Conservation (phyloP, 2,113 vertebrate genomes). For the Rhineura floridana region DNA sequence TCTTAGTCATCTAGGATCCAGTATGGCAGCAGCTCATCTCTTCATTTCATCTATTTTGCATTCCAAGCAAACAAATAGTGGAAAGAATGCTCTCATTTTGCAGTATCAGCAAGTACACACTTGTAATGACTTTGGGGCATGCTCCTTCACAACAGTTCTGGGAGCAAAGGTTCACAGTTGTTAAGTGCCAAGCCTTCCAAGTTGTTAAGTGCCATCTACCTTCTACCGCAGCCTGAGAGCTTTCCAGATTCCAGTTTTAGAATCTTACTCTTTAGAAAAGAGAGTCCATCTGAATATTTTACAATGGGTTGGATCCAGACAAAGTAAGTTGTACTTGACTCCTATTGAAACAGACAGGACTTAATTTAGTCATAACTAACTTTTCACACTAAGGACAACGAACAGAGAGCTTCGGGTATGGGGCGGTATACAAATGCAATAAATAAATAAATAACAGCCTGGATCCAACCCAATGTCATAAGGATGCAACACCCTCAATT, state of each 20-base stretch:
- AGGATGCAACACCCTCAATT: slow-evolving; percentile 24
- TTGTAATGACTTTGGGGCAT: neutral
- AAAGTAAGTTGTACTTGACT: neutral
- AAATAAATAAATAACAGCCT: too few species aligned
- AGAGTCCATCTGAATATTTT: fast-evolving
- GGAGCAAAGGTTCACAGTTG: neutral
- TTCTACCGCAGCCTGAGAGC: neutral
- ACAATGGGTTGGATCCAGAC: neutral
- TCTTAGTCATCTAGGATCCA: neutral
- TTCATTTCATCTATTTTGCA: neutral
- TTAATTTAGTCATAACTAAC: neutral
- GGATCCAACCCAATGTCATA: neutral
- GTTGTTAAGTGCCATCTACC: too few species aligned
- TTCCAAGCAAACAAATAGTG: neutral
- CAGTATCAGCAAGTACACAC: neutral
- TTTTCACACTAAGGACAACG: too few species aligned
- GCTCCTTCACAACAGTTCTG: neutral
- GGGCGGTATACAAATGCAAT: too few species aligned
- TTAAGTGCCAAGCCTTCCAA: too few species aligned
- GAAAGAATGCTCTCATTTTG: neutral
- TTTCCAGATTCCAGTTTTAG: neutral
- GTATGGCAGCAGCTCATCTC: neutral
- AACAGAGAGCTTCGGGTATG: too few species aligned
- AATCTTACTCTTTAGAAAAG: neutral
- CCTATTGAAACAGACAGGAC: neutral